Base-by-base conservation (phyloP, 64 coral and sea anemone species). In the Astreopora myriophthalma region DNA sequence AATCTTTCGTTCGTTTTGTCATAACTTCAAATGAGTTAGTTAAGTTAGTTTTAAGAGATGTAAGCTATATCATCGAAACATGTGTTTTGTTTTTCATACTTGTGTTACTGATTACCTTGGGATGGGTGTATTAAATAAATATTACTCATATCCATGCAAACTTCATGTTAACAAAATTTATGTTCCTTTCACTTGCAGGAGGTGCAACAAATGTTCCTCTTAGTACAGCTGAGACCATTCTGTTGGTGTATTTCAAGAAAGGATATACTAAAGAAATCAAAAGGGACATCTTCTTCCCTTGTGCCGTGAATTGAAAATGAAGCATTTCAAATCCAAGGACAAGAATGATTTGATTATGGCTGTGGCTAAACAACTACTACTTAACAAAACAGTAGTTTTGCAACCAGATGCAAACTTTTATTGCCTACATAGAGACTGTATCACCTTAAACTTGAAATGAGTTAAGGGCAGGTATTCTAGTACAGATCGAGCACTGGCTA, bases 201-300 rank as follows among this genome's bases (percentile, higher is more conserved):
- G 88, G 88, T 79, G 88, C 76, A 74, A 61, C 38, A 38, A 73
- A 25, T 20, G 79, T 91, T 6, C 89, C 89, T 25, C 81, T 91
- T 58, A 34, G 62, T 9, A 91, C 89, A 60, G 89, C 89, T 30
- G 51, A 91, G 52, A 91, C 89, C 52, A 92, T 92, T 30, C 25
- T 92, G 29, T 46, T 92, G 40, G 31, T 33, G n/a, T 92, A 85
- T 60, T 85, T 92, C 30, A 71, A 92, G 70, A 92, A 92, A 61
- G 90, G 79, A 17, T 85, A 92, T 39, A 85, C 90, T 22, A 92
- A 92, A 49, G 76, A 92, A 75, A 27, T 92, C 20, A 92, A 92
- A 40, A 92, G 74, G 74, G 90, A 84, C 48, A 92, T 31, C 66
- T 92, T 84, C 29, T 75, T 61, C 27, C 90, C 24, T 44, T 85